Percentiles rank a stretch among this genome's conserved stretches.
phyloP scores from a whole-genome alignment of 2,113 vertebrate genomes.

The Otolemur garnettii region DNA sequence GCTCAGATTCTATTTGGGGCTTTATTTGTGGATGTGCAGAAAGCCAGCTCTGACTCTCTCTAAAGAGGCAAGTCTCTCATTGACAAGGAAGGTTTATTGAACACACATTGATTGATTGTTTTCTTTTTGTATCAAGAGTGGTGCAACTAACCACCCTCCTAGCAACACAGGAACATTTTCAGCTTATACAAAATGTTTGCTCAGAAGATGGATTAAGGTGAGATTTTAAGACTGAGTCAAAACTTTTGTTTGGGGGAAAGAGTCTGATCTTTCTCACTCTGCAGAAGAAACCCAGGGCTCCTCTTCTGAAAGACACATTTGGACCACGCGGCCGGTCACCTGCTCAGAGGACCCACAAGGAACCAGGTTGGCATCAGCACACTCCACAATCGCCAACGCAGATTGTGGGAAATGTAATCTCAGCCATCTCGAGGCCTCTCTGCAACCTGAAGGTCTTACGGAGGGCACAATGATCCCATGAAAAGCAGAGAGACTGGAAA shows the following conservation, averaged over 20 bases:
- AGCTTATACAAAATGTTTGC: neutral
- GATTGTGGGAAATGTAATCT: accelerated
- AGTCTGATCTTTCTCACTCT: accelerated
- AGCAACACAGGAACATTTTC: accelerated
- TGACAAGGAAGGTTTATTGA: neutral
- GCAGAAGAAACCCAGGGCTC: no score
- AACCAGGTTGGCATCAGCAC: accelerated
- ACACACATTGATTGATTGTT: accelerated
- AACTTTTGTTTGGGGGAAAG: neutral
- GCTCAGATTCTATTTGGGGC: neutral
- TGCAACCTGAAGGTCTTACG: neutral
- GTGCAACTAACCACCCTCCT: accelerated
- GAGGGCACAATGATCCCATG: neutral
- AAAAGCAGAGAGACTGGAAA: neutral
- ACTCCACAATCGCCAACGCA: accelerated
- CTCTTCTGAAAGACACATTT: accelerated
- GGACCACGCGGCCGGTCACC: accelerated
- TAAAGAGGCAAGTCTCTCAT: neutral
- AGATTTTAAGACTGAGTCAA: neutral
- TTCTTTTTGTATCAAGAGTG: accelerated
- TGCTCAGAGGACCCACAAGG: accelerated
- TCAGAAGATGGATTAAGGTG: neutral
- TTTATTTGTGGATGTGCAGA: slow-evolving; percentile 29
- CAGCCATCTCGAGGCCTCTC: neutral
- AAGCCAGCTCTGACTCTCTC: neutral